These are phyloP conservation scores for Muntiacus reevesi DNA, from an alignment of 2,113 vertebrate genomes.

Conservation along the genomic window DNA sequence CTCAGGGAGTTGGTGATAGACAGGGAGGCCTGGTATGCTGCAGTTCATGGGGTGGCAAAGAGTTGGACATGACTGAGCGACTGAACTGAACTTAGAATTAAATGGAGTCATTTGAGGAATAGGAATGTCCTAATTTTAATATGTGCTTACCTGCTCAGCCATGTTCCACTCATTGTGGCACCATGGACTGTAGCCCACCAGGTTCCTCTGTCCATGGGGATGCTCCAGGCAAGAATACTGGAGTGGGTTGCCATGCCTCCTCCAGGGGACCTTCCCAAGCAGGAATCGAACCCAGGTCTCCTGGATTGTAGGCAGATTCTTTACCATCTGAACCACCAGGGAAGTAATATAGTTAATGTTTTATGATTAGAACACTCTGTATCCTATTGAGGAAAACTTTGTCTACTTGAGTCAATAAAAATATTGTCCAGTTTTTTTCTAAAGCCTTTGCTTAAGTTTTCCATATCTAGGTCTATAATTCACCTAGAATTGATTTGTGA, in stretches of 20 bases:
- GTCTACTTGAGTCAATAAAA: neutral
- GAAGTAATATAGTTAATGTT: neutral
- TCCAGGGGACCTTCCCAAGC: neutral
- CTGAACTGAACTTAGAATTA: neutral
- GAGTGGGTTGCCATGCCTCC: neutral
- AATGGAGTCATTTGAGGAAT: neutral
- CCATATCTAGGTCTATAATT: neutral
- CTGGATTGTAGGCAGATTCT: neutral
- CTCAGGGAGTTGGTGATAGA: neutral
- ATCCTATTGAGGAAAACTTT: neutral
- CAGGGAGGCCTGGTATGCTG: neutral
- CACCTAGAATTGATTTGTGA: neutral
- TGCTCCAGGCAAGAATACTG: neutral
- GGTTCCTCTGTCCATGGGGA: neutral
- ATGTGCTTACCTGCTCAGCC: neutral
- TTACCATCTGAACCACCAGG: neutral
- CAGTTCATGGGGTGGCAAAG: neutral
- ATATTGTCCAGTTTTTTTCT: neutral
- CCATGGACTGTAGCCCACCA: neutral
- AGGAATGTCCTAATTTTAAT: conserved; percentile 19
- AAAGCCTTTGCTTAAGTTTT: neutral
- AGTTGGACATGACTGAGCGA: accelerated
- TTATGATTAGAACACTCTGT: neutral
- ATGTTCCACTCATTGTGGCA: accelerated
- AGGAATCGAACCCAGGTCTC: neutral